Evolutionary conservation across 2,888 invertebrate species (phyloP).

Genomic region (Drosophila demipolita): DNA sequence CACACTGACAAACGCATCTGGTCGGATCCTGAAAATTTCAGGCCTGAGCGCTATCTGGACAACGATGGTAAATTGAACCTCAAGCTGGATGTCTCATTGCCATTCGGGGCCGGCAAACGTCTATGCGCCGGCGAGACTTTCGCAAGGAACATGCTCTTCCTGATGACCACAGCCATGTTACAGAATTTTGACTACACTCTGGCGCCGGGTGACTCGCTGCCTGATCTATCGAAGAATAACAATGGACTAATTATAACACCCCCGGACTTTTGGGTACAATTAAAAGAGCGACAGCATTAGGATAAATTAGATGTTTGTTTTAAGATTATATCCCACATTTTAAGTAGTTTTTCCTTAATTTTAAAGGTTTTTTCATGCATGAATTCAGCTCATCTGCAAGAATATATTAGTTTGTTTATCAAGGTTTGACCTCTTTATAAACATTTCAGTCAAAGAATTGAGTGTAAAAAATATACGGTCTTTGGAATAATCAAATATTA

Average conservation of each 20-base stretch:
- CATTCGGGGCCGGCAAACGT: constrained; percentile 90
- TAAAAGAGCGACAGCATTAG: constrained; percentile 73
- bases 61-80: constrained; percentile 86
- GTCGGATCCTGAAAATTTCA: constrained; percentile 88
- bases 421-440: too few species aligned
- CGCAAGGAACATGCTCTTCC: constrained; percentile 88
- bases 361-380: constrained; percentile 35
- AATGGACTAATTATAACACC: constrained; percentile 87
- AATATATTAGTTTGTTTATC: constrained; percentile 65
- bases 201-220: constrained; percentile 86
- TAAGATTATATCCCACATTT: too few species aligned
- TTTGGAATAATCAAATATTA: too few species aligned
- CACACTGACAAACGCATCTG: constrained; percentile 87
- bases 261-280: constrained; percentile 87
- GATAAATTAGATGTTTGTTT: too few species aligned
- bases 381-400: too few species aligned
- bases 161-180: constrained; percentile 87
- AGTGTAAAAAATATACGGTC: too few species aligned
- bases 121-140: constrained; percentile 91
- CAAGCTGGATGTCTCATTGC: constrained; percentile 87
- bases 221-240: constrained; percentile 83
- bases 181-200: constrained; percentile 88
- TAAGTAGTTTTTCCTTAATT: too few species aligned
- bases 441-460: too few species aligned
- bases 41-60: constrained; percentile 89